Conservation (phyloP, 2,888 invertebrate species). For the Cosmorhoe ocellata region DNA sequence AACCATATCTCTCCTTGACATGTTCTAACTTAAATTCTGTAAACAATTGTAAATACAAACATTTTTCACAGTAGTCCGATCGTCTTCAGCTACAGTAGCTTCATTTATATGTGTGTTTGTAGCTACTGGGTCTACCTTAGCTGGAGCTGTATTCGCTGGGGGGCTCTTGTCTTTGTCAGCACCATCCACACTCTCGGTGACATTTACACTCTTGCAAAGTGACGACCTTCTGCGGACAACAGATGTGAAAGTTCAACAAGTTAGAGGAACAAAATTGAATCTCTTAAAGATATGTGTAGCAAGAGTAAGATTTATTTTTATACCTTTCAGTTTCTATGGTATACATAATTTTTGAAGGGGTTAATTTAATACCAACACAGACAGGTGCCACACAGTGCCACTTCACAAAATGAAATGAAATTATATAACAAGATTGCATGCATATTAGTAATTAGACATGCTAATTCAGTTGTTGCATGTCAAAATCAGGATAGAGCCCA, state of each 20-base stretch:
- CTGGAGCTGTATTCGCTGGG: constrained; percentile 40
- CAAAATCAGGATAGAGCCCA: constrained; percentile 2
- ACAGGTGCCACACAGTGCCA: not conserved
- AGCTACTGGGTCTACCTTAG: constrained; percentile 41
- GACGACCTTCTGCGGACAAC: constrained; percentile 59
- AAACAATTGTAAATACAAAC: constrained; percentile 36
- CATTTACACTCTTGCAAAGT: constrained; percentile 61
- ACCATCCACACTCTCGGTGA: constrained; percentile 49
- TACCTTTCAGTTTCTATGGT: constrained; percentile 2
- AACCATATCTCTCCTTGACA: too few species aligned
- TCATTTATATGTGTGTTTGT: constrained; percentile 28
- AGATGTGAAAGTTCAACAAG: not conserved
- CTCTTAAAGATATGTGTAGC: too few species aligned
- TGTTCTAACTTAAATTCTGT: too few species aligned
- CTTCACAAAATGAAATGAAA: constrained; percentile 3
- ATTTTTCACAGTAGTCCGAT: constrained; percentile 66
- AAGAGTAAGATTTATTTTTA: not conserved
- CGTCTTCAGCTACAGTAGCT: constrained; percentile 48
- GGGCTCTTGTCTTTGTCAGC: constrained; percentile 49
- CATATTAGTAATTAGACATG: constrained; percentile 10
- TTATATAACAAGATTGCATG: constrained; percentile 11
- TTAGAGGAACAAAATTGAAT: too few species aligned
- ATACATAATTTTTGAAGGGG: not conserved
- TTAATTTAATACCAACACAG: too few species aligned
- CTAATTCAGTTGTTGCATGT: constrained; percentile 13